Percentiles rank a stretch among this genome's conserved stretches.
Conservation (phyloP, 2,113 vertebrate species). For the Thinocorus orbignyianus region DNA sequence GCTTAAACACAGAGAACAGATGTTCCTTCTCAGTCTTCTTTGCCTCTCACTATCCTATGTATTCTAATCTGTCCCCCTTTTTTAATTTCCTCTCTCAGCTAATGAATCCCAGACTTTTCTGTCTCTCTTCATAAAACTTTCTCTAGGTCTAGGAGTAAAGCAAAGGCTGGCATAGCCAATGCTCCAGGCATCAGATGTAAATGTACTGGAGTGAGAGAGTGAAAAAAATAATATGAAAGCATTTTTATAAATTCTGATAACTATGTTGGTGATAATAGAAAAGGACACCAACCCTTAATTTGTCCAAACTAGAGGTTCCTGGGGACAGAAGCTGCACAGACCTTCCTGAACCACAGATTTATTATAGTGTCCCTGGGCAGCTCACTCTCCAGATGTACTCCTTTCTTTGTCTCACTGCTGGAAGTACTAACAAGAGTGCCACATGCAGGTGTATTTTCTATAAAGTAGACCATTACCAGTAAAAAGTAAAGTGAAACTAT, state of each 20-base stretch:
- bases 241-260: background rate
- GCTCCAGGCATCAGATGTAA: background rate
- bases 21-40: background rate
- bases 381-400: background rate
- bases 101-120: background rate
- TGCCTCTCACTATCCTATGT: background rate
- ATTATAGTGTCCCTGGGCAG: background rate
- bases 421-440: slow-evolving; percentile 15
- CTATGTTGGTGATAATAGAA: background rate
- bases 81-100: background rate
- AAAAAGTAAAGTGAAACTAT: slow-evolving; percentile 14
- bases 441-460: slow-evolving; percentile 24
- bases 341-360: background rate
- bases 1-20: background rate
- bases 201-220: background rate
- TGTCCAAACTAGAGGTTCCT: background rate
- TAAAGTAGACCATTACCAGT: slow-evolving; percentile 8
- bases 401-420: background rate
- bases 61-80: background rate
- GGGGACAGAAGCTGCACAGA: background rate
- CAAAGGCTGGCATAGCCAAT: background rate
- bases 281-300: background rate
- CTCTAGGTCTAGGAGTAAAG: background rate
- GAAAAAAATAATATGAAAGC: background rate
- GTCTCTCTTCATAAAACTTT: background rate